Evolutionary conservation across 2,113 vertebrate genomes (phyloP), one percentile per base, ranked within the genome.

Genomic region (Mastomys natalensis): DNA sequence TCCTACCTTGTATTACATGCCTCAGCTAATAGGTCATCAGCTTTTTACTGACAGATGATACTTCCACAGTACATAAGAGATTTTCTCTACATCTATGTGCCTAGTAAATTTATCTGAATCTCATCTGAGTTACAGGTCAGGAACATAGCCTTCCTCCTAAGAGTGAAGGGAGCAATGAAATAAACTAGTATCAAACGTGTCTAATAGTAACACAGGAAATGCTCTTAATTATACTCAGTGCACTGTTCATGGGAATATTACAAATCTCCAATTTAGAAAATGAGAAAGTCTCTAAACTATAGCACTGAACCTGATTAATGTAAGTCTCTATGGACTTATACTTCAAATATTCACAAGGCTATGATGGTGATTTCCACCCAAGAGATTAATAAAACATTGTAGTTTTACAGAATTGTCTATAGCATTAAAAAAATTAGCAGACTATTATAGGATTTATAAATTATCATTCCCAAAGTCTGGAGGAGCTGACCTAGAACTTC

Each of bases 51-150:
- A 66, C 12, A 66, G 64, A 11, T 66, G 64, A 66, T 66, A 4
- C 12, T 13, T 26, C 29, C 29, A 66, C 29, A 31, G 64, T 66
- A 66, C 1, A 11, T 66, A 66, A 66, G 29, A 12, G 9, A 66
- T 66, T 66, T 11, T 66, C 29, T 66, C 29, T 66, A 31, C 11
- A 31, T 3, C 1, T 24, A 1, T 17, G 5, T 3, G 5, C 37
- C 12, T 51, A 10, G 24, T 11, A 45, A 58, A 70, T 37, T 43
- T 0, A 16, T 9, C 0, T n/a, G 0, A 0, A 15, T 34, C 19
- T 70, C 48, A 26, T 29, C 31, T n/a, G 19, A 81, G 26, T 66
- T 60, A 55, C 26, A n/a, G 7, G 34, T 40, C 34, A 15, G 5
- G 11, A 37, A 3, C 37, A 22, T 15, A 48, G 2, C 24, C 15